A percentile compares a stretch with the other conserved stretches of the same genome.
Conservation (phyloP, 2,888 invertebrate genomes). For the Sinelater perroti region DNA sequence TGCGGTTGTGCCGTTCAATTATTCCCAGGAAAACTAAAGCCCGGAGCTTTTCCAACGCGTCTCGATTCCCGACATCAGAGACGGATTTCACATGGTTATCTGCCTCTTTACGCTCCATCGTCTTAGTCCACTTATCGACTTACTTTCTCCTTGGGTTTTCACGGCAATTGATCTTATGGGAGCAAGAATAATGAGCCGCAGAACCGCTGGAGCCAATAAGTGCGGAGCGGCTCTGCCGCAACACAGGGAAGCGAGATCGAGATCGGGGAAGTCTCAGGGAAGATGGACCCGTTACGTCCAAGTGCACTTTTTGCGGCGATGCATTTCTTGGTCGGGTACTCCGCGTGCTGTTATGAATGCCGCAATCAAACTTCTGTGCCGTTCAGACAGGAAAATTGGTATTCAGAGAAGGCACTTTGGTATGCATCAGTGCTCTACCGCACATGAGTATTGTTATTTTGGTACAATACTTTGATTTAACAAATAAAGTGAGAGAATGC, state of each 20-base stretch:
- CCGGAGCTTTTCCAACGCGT: not conserved
- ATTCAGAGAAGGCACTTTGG: too few relatives aligned
- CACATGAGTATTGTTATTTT: too few relatives aligned
- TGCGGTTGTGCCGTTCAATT: not conserved
- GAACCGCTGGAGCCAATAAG: too few relatives aligned
- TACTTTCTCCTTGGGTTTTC: conserved; percentile 9
- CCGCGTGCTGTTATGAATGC: conserved; percentile 1
- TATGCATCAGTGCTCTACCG: too few relatives aligned
- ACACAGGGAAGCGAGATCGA: not conserved
- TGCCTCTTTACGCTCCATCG: too few relatives aligned
- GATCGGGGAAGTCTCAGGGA: not conserved
- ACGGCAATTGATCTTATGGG: not conserved
- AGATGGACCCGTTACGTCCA: conserved; percentile 6
- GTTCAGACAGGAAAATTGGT: conserved; percentile 10
- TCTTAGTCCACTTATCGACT: not conserved
- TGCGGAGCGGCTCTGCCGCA: not conserved
- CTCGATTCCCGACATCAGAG: conserved; percentile 1
- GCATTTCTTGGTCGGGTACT: conserved; percentile 9
- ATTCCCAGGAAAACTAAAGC: not conserved
- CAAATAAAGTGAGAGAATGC: too few relatives aligned
- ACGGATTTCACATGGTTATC: not conserved
- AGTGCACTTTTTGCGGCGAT: conserved; percentile 12
- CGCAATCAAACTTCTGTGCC: not conserved
- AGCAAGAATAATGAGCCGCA: not conserved
- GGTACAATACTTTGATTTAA: too few relatives aligned